Evolutionary conservation across 2,113 vertebrate species (phyloP).

Genomic region (Perca schrenkii): DNA sequence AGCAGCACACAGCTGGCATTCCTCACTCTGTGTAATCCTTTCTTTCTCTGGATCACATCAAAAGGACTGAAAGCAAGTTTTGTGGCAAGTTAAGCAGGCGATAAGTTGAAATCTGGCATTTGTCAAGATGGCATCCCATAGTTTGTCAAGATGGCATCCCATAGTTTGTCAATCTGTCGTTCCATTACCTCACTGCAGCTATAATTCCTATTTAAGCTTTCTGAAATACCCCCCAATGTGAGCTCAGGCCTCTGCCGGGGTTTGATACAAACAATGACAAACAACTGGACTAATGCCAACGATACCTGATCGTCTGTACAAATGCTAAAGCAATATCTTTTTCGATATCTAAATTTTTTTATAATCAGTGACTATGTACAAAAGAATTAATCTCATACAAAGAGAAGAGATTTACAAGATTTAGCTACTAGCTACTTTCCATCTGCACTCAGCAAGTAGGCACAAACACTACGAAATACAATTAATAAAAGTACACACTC

Average conservation of each 20-base stretch:
- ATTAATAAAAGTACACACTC: neutral
- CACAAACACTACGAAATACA: neutral
- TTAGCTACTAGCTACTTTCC: neutral
- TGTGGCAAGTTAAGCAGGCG: slow-evolving; percentile 24
- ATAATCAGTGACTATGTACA: neutral
- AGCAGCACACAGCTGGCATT: slow-evolving; percentile 8
- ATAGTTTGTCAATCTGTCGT: slow-evolving; percentile 28
- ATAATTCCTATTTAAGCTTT: slow-evolving; percentile 49
- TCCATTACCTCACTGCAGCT: slow-evolving; percentile 43
- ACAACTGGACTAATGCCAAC: slow-evolving; percentile 19
- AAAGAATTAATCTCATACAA: neutral
- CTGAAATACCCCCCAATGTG: slow-evolving; percentile 32
- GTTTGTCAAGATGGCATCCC: slow-evolving; percentile 32
- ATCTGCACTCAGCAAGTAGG: neutral
- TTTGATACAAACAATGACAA: slow-evolving; percentile 39
- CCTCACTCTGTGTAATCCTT: slow-evolving; percentile 20
- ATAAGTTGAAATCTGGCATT: slow-evolving; percentile 33
- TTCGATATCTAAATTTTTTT: neutral
- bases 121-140: slow-evolving; percentile 27
- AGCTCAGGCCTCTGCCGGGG: slow-evolving; percentile 12
- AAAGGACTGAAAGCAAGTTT: slow-evolving; percentile 33
- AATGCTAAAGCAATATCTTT: neutral
- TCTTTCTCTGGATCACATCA: slow-evolving; percentile 13
- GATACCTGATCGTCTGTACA: neutral
- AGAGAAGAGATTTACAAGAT: neutral